Conservation (phyloP, 2,888 invertebrate species). For the Dryococelus australis region DNA sequence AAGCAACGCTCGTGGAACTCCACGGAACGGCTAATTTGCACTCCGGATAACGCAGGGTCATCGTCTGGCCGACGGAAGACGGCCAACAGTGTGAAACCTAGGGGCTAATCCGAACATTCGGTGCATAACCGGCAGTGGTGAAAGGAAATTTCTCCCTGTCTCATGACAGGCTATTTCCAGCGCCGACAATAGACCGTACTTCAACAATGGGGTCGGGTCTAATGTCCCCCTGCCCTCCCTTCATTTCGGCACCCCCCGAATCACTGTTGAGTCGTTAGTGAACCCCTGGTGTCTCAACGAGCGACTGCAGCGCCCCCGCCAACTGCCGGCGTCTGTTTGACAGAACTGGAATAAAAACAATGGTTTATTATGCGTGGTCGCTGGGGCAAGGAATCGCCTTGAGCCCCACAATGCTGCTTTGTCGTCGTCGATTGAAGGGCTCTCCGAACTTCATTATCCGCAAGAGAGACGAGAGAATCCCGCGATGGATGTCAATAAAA, state of each 20-base stretch:
- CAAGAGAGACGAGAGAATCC: neutral
- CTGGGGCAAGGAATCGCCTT: neutral
- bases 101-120: neutral
- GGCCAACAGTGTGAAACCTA: neutral
- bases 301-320: neutral
- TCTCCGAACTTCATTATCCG: neutral
- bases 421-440: neutral
- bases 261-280: constrained; percentile 6
- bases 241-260: neutral
- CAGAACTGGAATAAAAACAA: constrained; percentile 16
- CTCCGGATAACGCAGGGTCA: neutral
- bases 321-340: neutral
- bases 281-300: neutral
- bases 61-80: neutral
- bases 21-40: neutral
- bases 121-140: neutral
- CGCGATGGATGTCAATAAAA: neutral
- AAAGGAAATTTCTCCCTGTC: neutral
- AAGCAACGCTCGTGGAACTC: too few species aligned
- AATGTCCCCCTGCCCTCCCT: neutral
- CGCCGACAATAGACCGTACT: neutral
- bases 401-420: neutral
- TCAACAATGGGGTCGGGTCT: neutral
- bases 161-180: constrained; percentile 1
- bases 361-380: neutral